Base-by-base conservation (phyloP, 2,888 invertebrate genomes). In the Eupithecia inturbata region DNA sequence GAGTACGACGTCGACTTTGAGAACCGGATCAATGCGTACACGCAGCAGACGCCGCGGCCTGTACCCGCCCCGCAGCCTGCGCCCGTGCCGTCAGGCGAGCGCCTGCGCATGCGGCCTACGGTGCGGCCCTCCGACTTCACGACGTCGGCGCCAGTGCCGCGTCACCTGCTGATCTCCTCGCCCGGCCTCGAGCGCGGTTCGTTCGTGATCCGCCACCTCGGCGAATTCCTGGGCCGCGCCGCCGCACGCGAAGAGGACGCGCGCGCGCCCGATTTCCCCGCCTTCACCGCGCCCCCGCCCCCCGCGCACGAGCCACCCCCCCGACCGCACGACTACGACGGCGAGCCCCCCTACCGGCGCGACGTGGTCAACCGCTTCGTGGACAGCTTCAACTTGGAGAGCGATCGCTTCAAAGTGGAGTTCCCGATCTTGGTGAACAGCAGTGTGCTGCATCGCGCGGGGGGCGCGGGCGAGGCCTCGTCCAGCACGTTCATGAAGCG, bases 401-500 rank as follows among this genome's bases (percentile, higher is more conserved):
- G 88, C 60, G 91, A 91, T 41, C 83, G 87, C 66, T 91, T 89
- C 78, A 91, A 89, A 81, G 88, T 88, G 0, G 89, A 91, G 75
- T 92, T 91, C 60, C 94, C 94, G 28, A 80, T 94, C 49, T 53
- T 94, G 77, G 92, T 89, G 78, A 93, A 94, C 79, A 92, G 83
- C 57, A 92, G 90, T 68, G 85, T 93, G 14, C 86, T 91, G 63
- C 92, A 93, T 73, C 80, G 82, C 19, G 80, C 82, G 49, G 68
- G 77, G 10, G 76, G 79, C 9, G 86, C 7, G 77, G 80, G 67
- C 88, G 88, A 1, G 12, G 89, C 91, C 41, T 89, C 92, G 0
- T 93, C 93, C 2, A 85, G 87, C 33, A 88, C 91, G 14, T 90
- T 88, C 71, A 79, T 92, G 82, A 88, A 89, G 79, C 78, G 90